Conservation (phyloP, 1,140 invertebrate genomes). For the Meloidogyne chitwoodi region DNA sequence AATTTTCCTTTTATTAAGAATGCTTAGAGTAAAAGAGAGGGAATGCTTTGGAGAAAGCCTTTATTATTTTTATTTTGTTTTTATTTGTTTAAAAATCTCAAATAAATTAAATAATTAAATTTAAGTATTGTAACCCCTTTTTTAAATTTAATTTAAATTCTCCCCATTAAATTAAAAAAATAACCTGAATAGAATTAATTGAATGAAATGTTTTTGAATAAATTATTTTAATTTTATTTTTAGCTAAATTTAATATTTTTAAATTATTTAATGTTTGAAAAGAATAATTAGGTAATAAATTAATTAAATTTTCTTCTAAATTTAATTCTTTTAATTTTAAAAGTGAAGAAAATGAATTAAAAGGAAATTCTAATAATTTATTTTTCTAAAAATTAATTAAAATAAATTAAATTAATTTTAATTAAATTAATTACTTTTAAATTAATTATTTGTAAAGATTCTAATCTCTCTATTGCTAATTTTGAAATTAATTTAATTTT, state of each 20-base stretch:
- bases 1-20: no score
- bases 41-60: no score
- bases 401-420: background rate
- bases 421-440: conserved; percentile 20
- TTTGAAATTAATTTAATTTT: conserved; percentile 25
- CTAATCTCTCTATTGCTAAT: conserved; percentile 30
- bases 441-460: conserved; percentile 30
- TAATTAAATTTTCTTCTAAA: conserved; percentile 31
- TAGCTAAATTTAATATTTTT: conserved; percentile 33
- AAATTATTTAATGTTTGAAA: conserved; percentile 15
- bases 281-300: conserved; percentile 30
- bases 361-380: conserved; percentile 32
- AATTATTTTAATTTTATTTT: conserved; percentile 14
- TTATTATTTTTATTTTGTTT: conserved; percentile 26
- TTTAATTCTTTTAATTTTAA: conserved; percentile 28
- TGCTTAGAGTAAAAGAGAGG: no score
- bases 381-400: conserved; percentile 29
- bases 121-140: no score
- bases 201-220: conserved; percentile 40
- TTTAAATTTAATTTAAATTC: background rate
- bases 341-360: conserved; percentile 25
- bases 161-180: background rate
- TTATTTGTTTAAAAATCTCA: no score
- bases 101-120: conserved; percentile 23
- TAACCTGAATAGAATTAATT: conserved; percentile 23